Evolutionary conservation across 1,140 invertebrate species (phyloP).

Genomic region (Triops longicaudatus): DNA sequence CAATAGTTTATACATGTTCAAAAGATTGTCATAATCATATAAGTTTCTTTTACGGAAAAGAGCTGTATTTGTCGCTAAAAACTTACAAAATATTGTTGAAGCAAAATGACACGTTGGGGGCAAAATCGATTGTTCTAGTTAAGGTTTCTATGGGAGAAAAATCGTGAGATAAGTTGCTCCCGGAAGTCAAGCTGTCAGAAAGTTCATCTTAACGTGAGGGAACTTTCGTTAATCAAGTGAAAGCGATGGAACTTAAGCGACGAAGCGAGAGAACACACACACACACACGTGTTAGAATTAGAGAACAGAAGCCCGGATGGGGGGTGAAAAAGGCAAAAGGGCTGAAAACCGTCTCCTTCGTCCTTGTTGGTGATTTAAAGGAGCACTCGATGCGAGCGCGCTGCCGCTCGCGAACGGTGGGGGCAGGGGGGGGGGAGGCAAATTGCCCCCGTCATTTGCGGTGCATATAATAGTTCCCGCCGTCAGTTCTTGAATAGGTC

Average conservation of each 20-base stretch:
- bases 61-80: too few relatives aligned
- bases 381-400: constrained; percentile 5
- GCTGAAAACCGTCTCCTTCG: background rate
- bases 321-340: background rate
- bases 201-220: background rate
- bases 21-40: too few relatives aligned
- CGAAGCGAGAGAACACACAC: constrained; percentile 6
- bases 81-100: too few relatives aligned
- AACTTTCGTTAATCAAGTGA: background rate
- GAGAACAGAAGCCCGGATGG: background rate
- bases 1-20: too few relatives aligned
- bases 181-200: too few relatives aligned
- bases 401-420: background rate
- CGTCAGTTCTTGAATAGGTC: background rate
- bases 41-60: too few relatives aligned
- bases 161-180: too few relatives aligned
- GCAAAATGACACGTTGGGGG: too few relatives aligned
- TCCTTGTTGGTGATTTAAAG: background rate
- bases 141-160: too few relatives aligned
- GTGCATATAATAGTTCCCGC: constrained; percentile 5
- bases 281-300: too few relatives aligned
- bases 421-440: background rate
- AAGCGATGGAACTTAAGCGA: background rate
- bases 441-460: constrained; percentile 14
- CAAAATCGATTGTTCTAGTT: too few relatives aligned